phyloP scores from a whole-genome alignment of 35 echinoderm and acorn worm genomes.

The Stichopus chloronotus region DNA sequence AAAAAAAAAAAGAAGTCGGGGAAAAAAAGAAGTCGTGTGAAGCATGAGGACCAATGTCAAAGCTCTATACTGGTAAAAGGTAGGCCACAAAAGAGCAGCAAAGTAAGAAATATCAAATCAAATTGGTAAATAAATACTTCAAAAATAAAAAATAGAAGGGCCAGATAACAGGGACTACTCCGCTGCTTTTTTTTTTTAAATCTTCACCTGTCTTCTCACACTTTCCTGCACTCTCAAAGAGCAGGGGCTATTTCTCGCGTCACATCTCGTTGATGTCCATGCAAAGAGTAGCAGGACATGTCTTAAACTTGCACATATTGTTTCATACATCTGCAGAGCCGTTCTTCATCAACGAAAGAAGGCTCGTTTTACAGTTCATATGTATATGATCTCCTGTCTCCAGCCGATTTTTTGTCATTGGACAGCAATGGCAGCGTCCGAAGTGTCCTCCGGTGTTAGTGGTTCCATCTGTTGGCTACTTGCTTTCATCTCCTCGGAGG shows the following conservation, averaged over 20 bases:
- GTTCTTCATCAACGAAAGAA: not conserved
- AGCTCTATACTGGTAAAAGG: conserved; percentile 2
- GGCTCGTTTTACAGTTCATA: conserved; percentile 22
- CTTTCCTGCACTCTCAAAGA: not conserved
- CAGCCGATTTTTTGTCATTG: conserved; percentile 62
- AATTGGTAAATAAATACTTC: conserved; percentile 15
- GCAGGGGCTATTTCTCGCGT: not conserved
- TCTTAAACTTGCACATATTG: not conserved
- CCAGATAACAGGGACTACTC: not conserved
- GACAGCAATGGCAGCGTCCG: conserved; percentile 75
- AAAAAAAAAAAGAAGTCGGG: not conserved
- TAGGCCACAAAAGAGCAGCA: not conserved
- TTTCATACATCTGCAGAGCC: not conserved
- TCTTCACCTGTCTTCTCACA: not conserved
- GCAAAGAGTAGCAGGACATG: not conserved
- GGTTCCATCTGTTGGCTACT: conserved; percentile 67
- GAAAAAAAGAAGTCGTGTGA: not conserved
- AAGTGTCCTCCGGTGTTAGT: conserved; percentile 74
- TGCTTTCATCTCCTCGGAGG: conserved; percentile 30
- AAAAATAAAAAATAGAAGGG: conserved; percentile 20
- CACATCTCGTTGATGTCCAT: not conserved
- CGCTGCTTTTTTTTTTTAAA: not conserved
- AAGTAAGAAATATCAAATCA: conserved; percentile 6
- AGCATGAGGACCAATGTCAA: not conserved
- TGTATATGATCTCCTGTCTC: conserved; percentile 33